Conservation (phyloP, 1,140 invertebrate species). For the Chrysopa pallens region DNA sequence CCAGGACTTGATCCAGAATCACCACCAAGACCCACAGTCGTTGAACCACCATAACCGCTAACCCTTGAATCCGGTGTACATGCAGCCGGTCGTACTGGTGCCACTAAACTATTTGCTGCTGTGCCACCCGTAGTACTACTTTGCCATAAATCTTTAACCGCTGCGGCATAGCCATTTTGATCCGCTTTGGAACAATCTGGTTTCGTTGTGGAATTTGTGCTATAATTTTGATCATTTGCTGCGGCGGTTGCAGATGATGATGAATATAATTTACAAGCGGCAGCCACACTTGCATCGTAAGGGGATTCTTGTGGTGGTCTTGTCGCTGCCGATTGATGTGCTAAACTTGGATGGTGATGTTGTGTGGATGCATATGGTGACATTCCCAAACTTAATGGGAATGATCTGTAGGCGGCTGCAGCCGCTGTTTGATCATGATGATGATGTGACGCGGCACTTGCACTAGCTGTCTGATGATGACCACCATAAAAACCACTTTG, state of each 20-base stretch:
- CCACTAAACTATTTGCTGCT: slow-evolving; percentile 30
- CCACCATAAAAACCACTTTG: slow-evolving; percentile 84
- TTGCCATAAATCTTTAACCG: slow-evolving; percentile 48
- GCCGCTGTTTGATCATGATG: slow-evolving; percentile 40
- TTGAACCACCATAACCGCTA: slow-evolving; percentile 39
- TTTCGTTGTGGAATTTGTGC: slow-evolving; percentile 26
- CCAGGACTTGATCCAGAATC: slow-evolving; percentile 58
- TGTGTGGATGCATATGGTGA: slow-evolving; percentile 57
- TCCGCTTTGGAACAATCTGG: slow-evolving; percentile 31
- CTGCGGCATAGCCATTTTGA: slow-evolving; percentile 42
- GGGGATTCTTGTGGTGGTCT: slow-evolving; percentile 72
- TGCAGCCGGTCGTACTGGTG: slow-evolving; percentile 59
- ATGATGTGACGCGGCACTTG: slow-evolving; percentile 47
- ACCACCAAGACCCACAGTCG: slow-evolving; percentile 42
- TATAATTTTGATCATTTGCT: slow-evolving; percentile 28
- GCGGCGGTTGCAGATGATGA: slow-evolving; percentile 38
- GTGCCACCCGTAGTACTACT: slow-evolving; percentile 35
- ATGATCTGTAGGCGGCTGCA: slow-evolving; percentile 55
- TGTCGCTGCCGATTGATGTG: slow-evolving; percentile 40
- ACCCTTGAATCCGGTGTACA: slow-evolving; percentile 70
- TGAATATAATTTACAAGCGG: slow-evolving; percentile 66
- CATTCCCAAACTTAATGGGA: slow-evolving; percentile 68
- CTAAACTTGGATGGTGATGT: slow-evolving; percentile 58
- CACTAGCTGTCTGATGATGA: slow-evolving; percentile 51
- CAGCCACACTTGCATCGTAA: slow-evolving; percentile 73